Evolutionary conservation across 2,888 invertebrate genomes (phyloP).

Genomic region (Leptinotarsa haldemani): DNA sequence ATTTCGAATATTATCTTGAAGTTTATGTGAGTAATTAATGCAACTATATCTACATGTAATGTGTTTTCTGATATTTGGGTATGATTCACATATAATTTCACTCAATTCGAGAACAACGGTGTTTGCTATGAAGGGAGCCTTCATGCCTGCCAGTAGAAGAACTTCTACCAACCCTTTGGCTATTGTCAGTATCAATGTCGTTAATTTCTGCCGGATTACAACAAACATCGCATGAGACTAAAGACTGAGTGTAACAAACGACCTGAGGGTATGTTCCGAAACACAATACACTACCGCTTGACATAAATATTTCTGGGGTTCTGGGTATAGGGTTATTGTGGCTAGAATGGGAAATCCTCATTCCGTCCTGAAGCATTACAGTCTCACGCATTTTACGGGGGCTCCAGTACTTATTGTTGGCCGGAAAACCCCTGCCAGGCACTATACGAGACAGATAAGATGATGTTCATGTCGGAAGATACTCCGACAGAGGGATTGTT

Average conservation of each 20-base stretch:
- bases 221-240: constrained; percentile 20
- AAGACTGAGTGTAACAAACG: constrained; percentile 33
- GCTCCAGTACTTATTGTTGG: constrained; percentile 23
- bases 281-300: constrained; percentile 48
- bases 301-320: constrained; percentile 45
- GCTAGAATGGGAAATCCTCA: constrained; percentile 37
- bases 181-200: neutral
- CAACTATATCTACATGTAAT: too few species aligned
- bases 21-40: too few species aligned
- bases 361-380: constrained; percentile 31
- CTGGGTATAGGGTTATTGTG: constrained; percentile 41
- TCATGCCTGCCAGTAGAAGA: too few species aligned
- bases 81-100: too few species aligned
- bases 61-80: too few species aligned
- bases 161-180: neutral
- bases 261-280: constrained; percentile 37
- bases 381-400: constrained; percentile 25
- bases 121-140: too few species aligned
- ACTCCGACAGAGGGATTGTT: constrained; percentile 9
- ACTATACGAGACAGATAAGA: constrained; percentile 17
- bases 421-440: constrained; percentile 24
- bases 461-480: constrained; percentile 24
- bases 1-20: too few species aligned
- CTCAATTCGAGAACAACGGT: too few species aligned
- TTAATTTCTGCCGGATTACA: constrained; percentile 5